Percentiles rank a stretch among this genome's conserved stretches.
Conservation (phyloP, 2,113 vertebrate genomes). For the Argyrosomus japonicus region DNA sequence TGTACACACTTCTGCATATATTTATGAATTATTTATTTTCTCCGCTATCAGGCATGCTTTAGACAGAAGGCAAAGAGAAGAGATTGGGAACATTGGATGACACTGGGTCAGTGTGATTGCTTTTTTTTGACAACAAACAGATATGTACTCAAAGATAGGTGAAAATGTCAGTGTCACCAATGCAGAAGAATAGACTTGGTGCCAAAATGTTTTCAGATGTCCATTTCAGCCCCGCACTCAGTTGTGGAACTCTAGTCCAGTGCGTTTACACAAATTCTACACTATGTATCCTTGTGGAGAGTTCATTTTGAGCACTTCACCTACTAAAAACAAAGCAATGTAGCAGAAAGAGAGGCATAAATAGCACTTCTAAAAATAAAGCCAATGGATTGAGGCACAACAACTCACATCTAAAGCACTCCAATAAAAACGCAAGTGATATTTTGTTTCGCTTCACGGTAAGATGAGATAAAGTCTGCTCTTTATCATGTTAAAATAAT, state of each 20-base stretch:
- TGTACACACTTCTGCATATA: conserved; percentile 11
- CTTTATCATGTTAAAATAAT: conserved; percentile 13
- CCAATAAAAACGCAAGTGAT: conserved; percentile 31
- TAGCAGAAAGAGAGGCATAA: conserved; percentile 53
- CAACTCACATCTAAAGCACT: conserved; percentile 21
- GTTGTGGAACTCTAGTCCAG: conserved; percentile 27
- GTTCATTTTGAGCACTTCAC: conserved; percentile 45
- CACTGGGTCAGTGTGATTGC: not conserved
- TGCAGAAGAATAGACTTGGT: not conserved
- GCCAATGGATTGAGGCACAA: conserved; percentile 29
- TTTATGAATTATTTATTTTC: conserved; percentile 61
- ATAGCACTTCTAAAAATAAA: conserved; percentile 66
- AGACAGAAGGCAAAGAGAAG: conserved; percentile 40
- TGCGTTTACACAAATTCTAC: conserved; percentile 51
- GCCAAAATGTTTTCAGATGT: conserved; percentile 30
- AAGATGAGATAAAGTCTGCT: conserved; percentile 25
- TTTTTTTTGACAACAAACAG: conserved; percentile 13
- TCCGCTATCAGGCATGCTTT: conserved; percentile 21
- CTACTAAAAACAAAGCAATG: conserved; percentile 40
- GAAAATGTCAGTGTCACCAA: conserved; percentile 22
- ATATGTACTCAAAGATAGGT: not conserved
- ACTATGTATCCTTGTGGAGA: conserved; percentile 30
- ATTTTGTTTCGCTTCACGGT: conserved; percentile 39
- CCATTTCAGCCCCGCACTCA: conserved; percentile 26
- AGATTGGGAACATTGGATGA: conserved; percentile 35